Conservation (phyloP, 2,888 invertebrate species). For the Desoria tigrina region DNA sequence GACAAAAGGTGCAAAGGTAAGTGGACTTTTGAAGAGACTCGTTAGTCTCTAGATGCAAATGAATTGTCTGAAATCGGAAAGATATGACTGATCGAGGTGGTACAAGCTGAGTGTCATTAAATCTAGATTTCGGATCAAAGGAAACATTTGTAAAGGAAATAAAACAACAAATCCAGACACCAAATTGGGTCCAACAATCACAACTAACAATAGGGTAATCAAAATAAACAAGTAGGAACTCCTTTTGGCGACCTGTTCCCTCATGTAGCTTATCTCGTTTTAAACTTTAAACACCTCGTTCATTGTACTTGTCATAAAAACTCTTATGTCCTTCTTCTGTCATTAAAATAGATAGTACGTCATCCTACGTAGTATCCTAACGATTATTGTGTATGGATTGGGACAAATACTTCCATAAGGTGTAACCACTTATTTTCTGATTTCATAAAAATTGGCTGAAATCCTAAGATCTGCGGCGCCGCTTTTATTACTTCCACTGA, state of each 20-base stretch:
- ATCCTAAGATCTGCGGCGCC: too few species aligned
- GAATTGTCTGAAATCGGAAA: too few species aligned
- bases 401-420: too few species aligned
- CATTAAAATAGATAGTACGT: background rate
- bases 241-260: background rate
- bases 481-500: too few species aligned
- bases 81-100: background rate
- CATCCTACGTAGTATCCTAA: background rate
- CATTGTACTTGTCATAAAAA: background rate
- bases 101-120: background rate
- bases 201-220: slow-evolving; percentile 5
- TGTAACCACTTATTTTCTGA: too few species aligned
- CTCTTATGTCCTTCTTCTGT: background rate
- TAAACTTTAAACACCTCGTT: background rate
- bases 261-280: background rate
- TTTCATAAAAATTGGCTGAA: too few species aligned
- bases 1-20: too few species aligned
- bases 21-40: background rate
- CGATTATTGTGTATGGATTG: background rate
- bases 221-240: slow-evolving; percentile 3
- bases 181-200: background rate
- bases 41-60: background rate
- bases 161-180: slow-evolving; percentile 4
- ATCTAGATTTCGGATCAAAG: too few species aligned
- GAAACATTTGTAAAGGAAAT: background rate